A percentile compares a stretch with the other conserved stretches of the same genome.
Evolutionary conservation across 2,888 invertebrate genomes (phyloP).

Genomic region (Apamea crenata): DNA sequence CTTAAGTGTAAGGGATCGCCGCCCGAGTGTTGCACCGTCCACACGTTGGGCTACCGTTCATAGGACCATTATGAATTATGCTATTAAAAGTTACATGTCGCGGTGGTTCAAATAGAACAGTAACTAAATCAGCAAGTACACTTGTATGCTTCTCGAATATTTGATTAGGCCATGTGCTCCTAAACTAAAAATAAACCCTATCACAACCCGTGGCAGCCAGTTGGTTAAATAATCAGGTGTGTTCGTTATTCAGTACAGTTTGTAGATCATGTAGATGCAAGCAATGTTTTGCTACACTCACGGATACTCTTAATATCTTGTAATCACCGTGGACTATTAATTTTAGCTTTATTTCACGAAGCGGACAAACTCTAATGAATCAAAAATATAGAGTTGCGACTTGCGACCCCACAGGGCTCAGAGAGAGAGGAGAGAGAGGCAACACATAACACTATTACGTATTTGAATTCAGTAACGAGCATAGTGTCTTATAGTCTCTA

Average conservation of each 20-base stretch:
- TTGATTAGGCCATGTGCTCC: constrained; percentile 60
- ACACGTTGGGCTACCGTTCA: constrained; percentile 9
- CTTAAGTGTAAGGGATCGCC: constrained; percentile 59
- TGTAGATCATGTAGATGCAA: not conserved
- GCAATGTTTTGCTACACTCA: not conserved
- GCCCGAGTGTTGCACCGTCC: constrained; percentile 35
- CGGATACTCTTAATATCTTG: constrained; percentile 1
- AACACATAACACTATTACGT: not conserved
- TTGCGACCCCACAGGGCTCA: not conserved
- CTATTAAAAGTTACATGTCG: constrained; percentile 1
- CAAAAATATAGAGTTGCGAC: not conserved
- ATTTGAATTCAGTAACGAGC: not conserved
- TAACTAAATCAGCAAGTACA: constrained; percentile 14
- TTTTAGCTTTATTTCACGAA: not conserved
- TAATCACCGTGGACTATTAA: not conserved
- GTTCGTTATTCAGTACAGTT: constrained; percentile 20
- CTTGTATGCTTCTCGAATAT: constrained; percentile 36
- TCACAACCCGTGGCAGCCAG: constrained; percentile 26
- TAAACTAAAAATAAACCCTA: constrained; percentile 53
- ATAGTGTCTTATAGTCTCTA: not conserved
- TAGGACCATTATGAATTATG: constrained; percentile 7
- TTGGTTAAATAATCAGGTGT: constrained; percentile 35
- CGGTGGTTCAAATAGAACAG: constrained; percentile 29
- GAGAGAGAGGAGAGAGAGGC: not conserved
- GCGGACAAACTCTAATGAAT: not conserved